Evolutionary conservation across 2,113 vertebrate genomes (phyloP).

Genomic region (Tychaedon coryphoeus): DNA sequence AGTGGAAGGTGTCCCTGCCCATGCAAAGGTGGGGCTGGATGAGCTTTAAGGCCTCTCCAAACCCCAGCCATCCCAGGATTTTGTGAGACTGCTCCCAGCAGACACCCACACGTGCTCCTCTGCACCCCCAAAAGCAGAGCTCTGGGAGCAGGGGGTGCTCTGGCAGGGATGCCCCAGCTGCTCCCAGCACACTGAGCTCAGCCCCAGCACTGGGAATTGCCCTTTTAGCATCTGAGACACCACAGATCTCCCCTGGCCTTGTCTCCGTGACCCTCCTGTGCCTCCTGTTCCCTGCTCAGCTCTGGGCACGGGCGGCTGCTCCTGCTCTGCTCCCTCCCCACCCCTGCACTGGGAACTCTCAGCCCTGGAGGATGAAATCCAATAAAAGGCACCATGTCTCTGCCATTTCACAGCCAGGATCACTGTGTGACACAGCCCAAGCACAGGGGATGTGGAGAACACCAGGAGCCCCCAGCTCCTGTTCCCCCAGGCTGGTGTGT

Average conservation of each 20-base stretch:
- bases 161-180: no score
- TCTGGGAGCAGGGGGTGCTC: background rate
- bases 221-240: background rate
- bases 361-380: background rate
- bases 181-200: accelerated
- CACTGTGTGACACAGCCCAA: background rate
- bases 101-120: background rate
- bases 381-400: background rate
- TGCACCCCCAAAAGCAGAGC: background rate
- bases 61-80: background rate
- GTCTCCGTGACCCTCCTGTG: background rate
- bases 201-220: background rate
- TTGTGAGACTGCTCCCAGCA: background rate
- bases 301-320: background rate
- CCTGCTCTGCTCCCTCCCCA: background rate
- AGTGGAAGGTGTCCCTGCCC: background rate
- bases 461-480: background rate
- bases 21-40: background rate
- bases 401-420: background rate
- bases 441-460: background rate
- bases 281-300: background rate
- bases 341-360: background rate
- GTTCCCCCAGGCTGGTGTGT: background rate
- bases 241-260: background rate
- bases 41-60: background rate